These are phyloP conservation scores for Amphiprion clarkii DNA, from an alignment of 2,797 vertebrate species.

Conservation along the genomic window DNA sequence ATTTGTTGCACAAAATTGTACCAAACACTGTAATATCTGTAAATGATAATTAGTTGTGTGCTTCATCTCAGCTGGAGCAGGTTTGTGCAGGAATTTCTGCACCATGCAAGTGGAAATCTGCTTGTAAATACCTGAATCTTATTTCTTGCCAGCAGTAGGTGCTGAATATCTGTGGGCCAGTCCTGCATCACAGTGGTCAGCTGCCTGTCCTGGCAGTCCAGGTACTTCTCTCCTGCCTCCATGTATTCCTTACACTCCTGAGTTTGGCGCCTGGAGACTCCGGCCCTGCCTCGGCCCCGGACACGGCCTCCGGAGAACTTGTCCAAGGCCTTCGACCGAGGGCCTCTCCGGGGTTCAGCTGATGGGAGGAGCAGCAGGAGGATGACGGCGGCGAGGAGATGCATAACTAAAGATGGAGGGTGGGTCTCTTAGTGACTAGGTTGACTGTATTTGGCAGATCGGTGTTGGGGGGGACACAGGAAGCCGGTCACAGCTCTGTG, in stretches of 20 bases:
- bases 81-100: background rate
- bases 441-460: conserved; percentile 40
- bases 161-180: conserved; percentile 94
- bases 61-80: background rate
- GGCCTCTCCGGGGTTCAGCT: conserved; percentile 82
- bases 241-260: conserved; percentile 90
- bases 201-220: conserved; percentile 95
- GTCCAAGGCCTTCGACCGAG: conserved; percentile 73
- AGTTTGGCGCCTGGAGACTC: conserved; percentile 86
- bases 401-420: conserved; percentile 86
- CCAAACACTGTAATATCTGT: background rate
- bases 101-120: background rate
- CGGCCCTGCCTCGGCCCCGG: conserved; percentile 71
- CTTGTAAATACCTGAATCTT: conserved; percentile 84
- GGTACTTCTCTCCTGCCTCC: conserved; percentile 92
- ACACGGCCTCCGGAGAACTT: conserved; percentile 63
- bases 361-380: conserved; percentile 86
- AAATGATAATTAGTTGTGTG: background rate
- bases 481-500: conserved; percentile 79
- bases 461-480: conserved; percentile 51
- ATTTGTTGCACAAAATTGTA: background rate
- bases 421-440: conserved; percentile 44
- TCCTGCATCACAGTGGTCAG: conserved; percentile 87
- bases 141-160: conserved; percentile 95
- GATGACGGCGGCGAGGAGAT: conserved; percentile 82